A percentile compares a stretch with the other conserved stretches of the same genome.
These are phyloP conservation scores for Anoplolepis gracilipes DNA, from an alignment of 1,140 invertebrate genomes.

Conservation along the genomic window DNA sequence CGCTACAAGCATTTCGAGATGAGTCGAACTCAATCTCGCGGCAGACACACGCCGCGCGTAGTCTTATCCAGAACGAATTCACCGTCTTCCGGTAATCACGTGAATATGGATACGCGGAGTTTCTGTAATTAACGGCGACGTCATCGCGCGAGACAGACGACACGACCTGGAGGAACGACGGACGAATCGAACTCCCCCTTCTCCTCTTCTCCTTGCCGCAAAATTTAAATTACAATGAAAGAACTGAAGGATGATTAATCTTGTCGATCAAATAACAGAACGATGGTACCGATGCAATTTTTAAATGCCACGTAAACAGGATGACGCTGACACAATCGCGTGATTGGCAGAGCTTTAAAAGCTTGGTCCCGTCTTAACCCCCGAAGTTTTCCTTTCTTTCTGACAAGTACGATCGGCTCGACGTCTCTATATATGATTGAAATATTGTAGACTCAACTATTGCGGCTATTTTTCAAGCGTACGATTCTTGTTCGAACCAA, in stretches of 20 bases:
- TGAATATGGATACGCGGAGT: constrained; percentile 75
- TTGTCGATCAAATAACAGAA: constrained; percentile 22
- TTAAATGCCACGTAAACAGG: constrained; percentile 29
- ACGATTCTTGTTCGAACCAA: constrained; percentile 7
- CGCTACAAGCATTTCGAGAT: constrained; percentile 78
- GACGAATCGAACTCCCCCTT: constrained; percentile 2
- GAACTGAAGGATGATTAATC: constrained; percentile 51
- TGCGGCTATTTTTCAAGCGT: neutral
- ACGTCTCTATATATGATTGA: constrained; percentile 35
- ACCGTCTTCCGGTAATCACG: constrained; percentile 69
- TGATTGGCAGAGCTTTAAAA: constrained; percentile 47
- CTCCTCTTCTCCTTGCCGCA: neutral
- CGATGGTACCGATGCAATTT: constrained; percentile 7
- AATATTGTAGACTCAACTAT: constrained; percentile 16
- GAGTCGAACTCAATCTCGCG: constrained; percentile 82
- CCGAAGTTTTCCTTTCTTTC: constrained; percentile 4
- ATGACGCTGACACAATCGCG: constrained; percentile 46
- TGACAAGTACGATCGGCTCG: constrained; percentile 32
- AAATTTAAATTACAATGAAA: constrained; percentile 49
- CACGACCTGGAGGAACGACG: neutral
- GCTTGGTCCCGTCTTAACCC: neutral
- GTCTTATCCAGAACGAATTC: constrained; percentile 72
- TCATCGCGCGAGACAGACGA: constrained; percentile 17
- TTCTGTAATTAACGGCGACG: constrained; percentile 71
- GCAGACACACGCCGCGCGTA: constrained; percentile 63